Conservation (phyloP, 2,888 invertebrate species). For the Artemia sinica region DNA sequence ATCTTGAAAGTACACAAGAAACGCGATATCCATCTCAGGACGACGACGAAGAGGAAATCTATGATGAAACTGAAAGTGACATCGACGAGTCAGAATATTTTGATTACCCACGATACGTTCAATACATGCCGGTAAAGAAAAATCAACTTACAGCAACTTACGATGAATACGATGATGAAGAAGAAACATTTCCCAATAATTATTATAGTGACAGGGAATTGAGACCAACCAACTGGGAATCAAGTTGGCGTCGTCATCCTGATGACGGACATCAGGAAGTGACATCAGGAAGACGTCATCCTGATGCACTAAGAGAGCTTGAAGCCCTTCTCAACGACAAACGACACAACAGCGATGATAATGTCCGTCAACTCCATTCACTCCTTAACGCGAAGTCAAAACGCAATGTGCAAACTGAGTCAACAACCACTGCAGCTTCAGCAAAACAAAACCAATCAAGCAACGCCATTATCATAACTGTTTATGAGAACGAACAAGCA, state of each 20-base stretch:
- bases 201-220: no score
- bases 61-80: not conserved
- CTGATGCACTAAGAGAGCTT: constrained; percentile 1
- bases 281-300: not conserved
- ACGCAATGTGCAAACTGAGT: not conserved
- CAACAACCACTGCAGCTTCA: not conserved
- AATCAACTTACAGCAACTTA: not conserved
- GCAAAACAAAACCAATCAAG: not conserved
- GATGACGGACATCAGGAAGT: not conserved
- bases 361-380: constrained; percentile 6
- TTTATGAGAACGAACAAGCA: constrained; percentile 1
- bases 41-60: not conserved
- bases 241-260: not conserved
- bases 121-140: constrained; percentile 11
- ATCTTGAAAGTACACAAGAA: not conserved
- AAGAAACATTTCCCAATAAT: not conserved
- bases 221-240: no score
- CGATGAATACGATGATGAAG: not conserved
- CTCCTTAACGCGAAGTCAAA: constrained; percentile 3
- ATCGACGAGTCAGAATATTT: not conserved
- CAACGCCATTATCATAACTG: not conserved
- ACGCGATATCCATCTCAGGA: not conserved
- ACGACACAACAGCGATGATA: constrained; percentile 14
- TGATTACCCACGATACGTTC: not conserved
- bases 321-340: constrained; percentile 8